Conservation (phyloP, 2,888 invertebrate species). For the Drosophila histrio region DNA sequence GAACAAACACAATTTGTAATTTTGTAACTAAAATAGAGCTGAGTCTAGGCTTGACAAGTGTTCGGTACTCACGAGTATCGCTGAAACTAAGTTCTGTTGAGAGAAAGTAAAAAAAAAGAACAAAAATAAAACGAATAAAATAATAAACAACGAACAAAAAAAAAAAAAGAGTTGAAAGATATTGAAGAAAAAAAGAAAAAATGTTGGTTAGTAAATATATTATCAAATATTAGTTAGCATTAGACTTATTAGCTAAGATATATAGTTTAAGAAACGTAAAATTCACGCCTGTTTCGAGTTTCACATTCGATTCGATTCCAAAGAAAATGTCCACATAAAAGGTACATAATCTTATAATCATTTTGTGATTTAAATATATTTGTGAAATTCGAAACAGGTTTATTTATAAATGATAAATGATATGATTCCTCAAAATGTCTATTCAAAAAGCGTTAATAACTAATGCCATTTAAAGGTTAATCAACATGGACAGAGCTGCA, state of each 20-base stretch:
- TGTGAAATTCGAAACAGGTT: not conserved
- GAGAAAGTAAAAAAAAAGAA: conserved; percentile 54
- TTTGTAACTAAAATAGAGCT: conserved; percentile 21
- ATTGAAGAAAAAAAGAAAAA: conserved; percentile 25
- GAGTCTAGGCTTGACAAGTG: conserved; percentile 32
- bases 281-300: not conserved
- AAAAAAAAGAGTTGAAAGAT: conserved; percentile 5
- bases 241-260: not conserved
- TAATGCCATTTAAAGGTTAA: not conserved
- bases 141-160: conserved; percentile 28
- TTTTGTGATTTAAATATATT: not conserved
- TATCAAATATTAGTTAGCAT: conserved; percentile 15
- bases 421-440: not conserved
- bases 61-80: conserved; percentile 83
- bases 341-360: not conserved
- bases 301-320: not conserved
- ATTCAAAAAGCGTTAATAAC: not conserved
- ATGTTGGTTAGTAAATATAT: conserved; percentile 16
- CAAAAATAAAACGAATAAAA: conserved; percentile 30
- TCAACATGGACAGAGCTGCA: not conserved
- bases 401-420: not conserved
- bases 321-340: too few species aligned
- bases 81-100: conserved; percentile 84
- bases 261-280: not conserved
- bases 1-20: conserved; percentile 6